Evolutionary conservation across 2,113 vertebrate species (phyloP), one percentile per base, ranked within the genome.

Genomic region (Pteruthius melanotis): DNA sequence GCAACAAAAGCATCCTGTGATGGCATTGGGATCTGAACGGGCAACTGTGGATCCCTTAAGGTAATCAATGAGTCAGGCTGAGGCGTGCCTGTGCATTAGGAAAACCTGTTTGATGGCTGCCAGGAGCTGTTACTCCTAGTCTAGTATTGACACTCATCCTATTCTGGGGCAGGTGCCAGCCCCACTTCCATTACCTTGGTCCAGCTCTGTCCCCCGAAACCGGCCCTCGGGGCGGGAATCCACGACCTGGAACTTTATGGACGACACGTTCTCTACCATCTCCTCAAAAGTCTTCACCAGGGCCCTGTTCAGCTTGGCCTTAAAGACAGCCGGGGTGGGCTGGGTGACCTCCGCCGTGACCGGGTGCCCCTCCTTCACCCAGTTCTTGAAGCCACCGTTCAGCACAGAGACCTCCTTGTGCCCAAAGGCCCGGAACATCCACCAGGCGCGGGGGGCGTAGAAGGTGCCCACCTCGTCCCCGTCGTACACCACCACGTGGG

Each of bases 381-480:
- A 99, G 78, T 98, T 98, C 96, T 97, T 98, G 92, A 99, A 97
- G 28, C 99, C 99, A 0, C 99, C 99, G 30, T 99, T 98, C 96
- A 99, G 98, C 59, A 99, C 98, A 0, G 99, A 99, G 35, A 99
- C 99, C 1, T 94, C 93, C 13, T 89, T 91, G 97, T 99, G 99
- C 17, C 99, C 99, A 4, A 99, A 99, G 40, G 97, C 97, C 13
- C 98, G 98, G 94, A 99, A 99, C 99, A 99, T 99, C 99, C 99
- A 99, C 99, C 99, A 99, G 23, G 99, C 98, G 0, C 99, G 98
- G 5, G 99, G 99, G 1, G 99, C 98, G 1, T 98, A 98, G 97
- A 97, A 99, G 53, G 97, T 97, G 33, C 99, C 99, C 87, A 99
- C 89, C 68, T 98, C 30, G 70, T 99, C 99, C 39, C 98, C 98